A percentile compares a stretch with the other conserved stretches of the same genome.
phyloP scores from a whole-genome alignment of 2,113 vertebrate genomes.

The Takifugu flavidus region DNA sequence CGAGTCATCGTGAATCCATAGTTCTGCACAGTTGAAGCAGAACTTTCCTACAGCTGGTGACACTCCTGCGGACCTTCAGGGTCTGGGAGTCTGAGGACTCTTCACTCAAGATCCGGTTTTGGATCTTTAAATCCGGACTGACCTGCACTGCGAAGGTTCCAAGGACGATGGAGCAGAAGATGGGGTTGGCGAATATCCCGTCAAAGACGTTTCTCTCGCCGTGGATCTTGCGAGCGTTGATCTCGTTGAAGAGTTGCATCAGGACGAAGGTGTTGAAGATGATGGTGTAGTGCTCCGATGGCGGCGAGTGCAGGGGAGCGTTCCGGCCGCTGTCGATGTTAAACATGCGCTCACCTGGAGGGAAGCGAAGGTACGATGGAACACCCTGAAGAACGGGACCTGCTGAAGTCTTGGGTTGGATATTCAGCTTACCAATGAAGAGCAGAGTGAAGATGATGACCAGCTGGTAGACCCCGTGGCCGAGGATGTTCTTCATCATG shows the following conservation, averaged over 20 bases:
- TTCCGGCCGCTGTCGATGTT: constrained; percentile 87
- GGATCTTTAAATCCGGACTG: too few species aligned
- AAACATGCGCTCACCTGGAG: constrained; percentile 84
- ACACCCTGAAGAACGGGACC: background rate
- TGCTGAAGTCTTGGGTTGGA: background rate
- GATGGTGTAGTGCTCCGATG: constrained; percentile 86
- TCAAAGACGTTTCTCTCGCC: constrained; percentile 84
- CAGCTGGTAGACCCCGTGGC: constrained; percentile 88
- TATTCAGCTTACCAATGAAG: constrained; percentile 76
- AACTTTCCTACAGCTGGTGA: too few species aligned
- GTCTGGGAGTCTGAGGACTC: too few species aligned
- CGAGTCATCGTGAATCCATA: too few species aligned
- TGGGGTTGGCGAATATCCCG: constrained; percentile 82
- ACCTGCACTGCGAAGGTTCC: constrained; percentile 80
- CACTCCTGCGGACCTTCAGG: background rate
- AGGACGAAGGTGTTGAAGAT: constrained; percentile 82
- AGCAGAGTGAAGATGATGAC: constrained; percentile 88
- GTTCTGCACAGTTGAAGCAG: too few species aligned
- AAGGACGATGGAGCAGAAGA: constrained; percentile 84
- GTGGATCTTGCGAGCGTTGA: constrained; percentile 83
- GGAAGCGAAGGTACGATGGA: background rate
- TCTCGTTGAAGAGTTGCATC: constrained; percentile 88
- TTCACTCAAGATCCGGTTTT: too few species aligned
- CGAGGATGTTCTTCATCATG: constrained; percentile 94
- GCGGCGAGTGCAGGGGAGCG: constrained; percentile 83